Evolutionary conservation across 1,140 invertebrate genomes (phyloP).

Genomic region (Drosophila micromelanica): DNA sequence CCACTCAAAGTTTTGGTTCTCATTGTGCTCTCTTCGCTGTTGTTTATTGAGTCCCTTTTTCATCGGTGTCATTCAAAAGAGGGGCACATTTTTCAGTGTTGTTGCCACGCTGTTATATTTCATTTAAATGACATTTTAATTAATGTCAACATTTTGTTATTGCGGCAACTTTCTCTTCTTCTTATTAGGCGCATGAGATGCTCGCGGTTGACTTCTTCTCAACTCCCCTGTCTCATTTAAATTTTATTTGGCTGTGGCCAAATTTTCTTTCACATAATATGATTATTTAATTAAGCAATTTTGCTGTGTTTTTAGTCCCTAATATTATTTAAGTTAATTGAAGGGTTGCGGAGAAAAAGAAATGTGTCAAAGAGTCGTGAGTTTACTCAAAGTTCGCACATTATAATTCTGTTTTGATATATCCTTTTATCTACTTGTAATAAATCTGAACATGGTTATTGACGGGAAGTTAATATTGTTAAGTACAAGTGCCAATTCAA

Average conservation of each 20-base stretch:
- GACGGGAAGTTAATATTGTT: constrained; percentile 21
- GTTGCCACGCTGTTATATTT: constrained; percentile 69
- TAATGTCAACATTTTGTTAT: constrained; percentile 80
- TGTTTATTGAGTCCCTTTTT: constrained; percentile 52
- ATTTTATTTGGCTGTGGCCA: constrained; percentile 9
- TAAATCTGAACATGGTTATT: constrained; percentile 2
- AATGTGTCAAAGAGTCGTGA: background rate
- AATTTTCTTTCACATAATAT: constrained; percentile 14
- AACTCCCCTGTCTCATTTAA: constrained; percentile 1
- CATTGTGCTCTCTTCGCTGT: background rate
- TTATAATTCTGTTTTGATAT: background rate
- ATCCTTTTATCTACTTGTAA: background rate
- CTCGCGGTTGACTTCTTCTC: background rate
- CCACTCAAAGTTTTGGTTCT: constrained; percentile 25
- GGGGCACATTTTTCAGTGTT: constrained; percentile 57
- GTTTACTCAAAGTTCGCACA: background rate
- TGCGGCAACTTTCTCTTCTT: constrained; percentile 36
- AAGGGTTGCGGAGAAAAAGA: background rate
- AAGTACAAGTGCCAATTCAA: constrained; percentile 29
- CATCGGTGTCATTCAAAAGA: constrained; percentile 48
- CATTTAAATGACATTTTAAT: constrained; percentile 83
- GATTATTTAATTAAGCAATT: constrained; percentile 23
- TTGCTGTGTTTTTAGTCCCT: background rate
- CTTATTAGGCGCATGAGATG: constrained; percentile 13
- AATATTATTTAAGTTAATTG: constrained; percentile 1